Evolutionary conservation across 2,797 vertebrate species (phyloP), one percentile per base, ranked within the genome.

Genomic region (Aphelocoma californica): DNA sequence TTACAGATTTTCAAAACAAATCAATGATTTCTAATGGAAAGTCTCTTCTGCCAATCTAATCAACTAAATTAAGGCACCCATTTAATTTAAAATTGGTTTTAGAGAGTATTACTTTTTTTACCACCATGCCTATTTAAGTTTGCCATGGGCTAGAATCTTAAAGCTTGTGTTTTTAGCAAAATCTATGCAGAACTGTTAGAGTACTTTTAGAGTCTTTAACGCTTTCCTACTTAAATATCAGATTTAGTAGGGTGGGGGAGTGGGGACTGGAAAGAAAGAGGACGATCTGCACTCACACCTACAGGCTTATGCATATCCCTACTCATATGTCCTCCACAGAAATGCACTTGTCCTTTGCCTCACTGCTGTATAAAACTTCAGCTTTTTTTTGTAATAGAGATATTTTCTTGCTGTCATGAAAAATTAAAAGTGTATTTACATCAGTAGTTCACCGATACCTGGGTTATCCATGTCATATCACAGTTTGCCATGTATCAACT

Each of bases 11-110:
- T 79, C 23, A 84, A 45, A 90, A 92, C 25, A 77, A 93, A 90
- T 78, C n/a, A 57, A 71, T 77, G 18, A 77, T 85, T 94, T 90
- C 75, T 87, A 88, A 91, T 51, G 38, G 61, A 74, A 90, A 71
- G 65, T 29, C 3, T 89, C 79, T 91, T 67, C 66, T 90, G 47
- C 28, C 44, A 60, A 79, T 69, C 36, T 42, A 90, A 62, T 86
- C 20, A 72, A 74, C 61, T 83, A 85, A 85, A 93, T 80, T 74
- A 91, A 85, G 45, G 50, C 42, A 72, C 25, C 1, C 26, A 61
- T 86, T 92, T 90, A 87, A 75, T 91, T 93, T 75, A 69, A 81
- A 91, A 80, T 54, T 58, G 3, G 25, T 75, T 92, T 91, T 60
- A 47, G 14, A 78, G 29, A 51, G 24, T 40, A 73, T 29, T 71